Base-by-base conservation (phyloP, 2,888 invertebrate species). In the Nezara viridula region DNA sequence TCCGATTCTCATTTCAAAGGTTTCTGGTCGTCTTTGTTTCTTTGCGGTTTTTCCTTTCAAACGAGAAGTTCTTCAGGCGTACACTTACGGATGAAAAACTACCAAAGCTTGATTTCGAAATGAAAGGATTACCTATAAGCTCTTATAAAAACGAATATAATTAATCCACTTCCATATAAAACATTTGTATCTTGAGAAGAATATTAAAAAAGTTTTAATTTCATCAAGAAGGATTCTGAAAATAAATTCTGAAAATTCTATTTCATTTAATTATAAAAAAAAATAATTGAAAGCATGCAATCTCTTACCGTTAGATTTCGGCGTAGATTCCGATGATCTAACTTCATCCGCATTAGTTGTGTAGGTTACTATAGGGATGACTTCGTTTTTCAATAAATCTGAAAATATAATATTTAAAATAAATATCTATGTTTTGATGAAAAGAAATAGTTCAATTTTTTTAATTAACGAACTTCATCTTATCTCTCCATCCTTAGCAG, bases 31-130 rank as follows among this genome's bases (percentile, higher is more conserved):
- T 2, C 66, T 73, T 73, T 73, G 66, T 73, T 73, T 9, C n/a
- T 37, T 73, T 73, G 66, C 32, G 66, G 66, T 32, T 73, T 73
- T 60, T n/a, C 27, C 60, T 60, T 60, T 27, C 60, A 27, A 60
- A 27, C 27, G 27, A 27, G 5, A 60, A 27, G 60, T 27, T 60
- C 27, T 73, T 37, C 66, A 73, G 7, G 66, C 66, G 21, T 73
- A 9, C 32, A 73, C 7, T 37, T 37, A 73, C n/a, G 66, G 19
- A 73, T 32, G 66, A 37, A 37, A 37, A 73, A 73, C 37, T 73
- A 73, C 9, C 66, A 73, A 73, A 37, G 66, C 32, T 73, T 5
- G 4, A 4, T 32, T 66, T 37, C 21, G 37, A 7, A 73, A 37
- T 21, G 19, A 19, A 60, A 60, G 27, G 27, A 60, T 27, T 60